Percentiles rank a stretch among this genome's conserved stretches.
Conservation (phyloP, 2,797 vertebrate genomes). For the Chelon labrosus region DNA sequence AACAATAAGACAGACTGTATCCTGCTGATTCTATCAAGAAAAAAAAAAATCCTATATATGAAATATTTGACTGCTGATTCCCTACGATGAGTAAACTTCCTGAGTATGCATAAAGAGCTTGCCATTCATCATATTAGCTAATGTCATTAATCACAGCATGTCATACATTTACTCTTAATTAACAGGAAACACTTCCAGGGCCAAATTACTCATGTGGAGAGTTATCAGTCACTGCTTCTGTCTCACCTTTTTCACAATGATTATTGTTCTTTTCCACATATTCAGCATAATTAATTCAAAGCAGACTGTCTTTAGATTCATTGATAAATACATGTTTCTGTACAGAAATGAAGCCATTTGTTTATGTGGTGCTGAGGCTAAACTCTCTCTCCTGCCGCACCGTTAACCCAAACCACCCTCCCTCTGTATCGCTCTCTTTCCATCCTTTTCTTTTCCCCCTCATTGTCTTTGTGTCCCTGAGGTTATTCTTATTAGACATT, state of each 20-base stretch:
- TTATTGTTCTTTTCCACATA: neutral
- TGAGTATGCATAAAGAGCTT: constrained; percentile 6
- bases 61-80: neutral
- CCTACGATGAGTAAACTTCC: neutral
- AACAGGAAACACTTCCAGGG: constrained; percentile 22
- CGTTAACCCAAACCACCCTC: constrained; percentile 17
- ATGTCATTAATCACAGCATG: neutral
- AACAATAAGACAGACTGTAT: neutral
- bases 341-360: neutral
- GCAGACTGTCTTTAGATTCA: neutral
- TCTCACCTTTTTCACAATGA: neutral
- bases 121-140: constrained; percentile 33
- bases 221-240: constrained; percentile 7
- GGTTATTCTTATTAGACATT: constrained; percentile 67
- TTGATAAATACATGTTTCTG: constrained; percentile 9
- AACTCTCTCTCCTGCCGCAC: constrained; percentile 14
- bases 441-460: constrained; percentile 26
- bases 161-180: constrained; percentile 36
- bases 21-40: neutral
- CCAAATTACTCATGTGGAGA: constrained; percentile 9
- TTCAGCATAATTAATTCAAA: neutral
- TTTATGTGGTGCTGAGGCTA: constrained; percentile 4
- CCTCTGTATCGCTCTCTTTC: constrained; percentile 30
- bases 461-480: constrained; percentile 50
- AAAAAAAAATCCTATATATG: neutral